A percentile compares a stretch with the other conserved stretches of the same genome.
Conservation (phyloP, 2,113 vertebrate genomes). For the Phylloscopus trochiloides region DNA sequence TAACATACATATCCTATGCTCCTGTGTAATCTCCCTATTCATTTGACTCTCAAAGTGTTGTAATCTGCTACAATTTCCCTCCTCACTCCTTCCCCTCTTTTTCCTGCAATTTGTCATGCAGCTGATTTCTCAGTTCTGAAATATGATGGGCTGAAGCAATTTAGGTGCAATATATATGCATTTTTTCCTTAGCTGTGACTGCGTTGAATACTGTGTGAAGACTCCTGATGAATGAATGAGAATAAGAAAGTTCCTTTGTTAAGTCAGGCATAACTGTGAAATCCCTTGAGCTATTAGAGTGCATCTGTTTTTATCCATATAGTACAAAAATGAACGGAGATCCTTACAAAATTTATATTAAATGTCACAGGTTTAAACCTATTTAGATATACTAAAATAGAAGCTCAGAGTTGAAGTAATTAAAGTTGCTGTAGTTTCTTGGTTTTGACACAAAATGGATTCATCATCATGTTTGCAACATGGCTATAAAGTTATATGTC, state of each 20-base stretch:
- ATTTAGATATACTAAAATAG: not conserved
- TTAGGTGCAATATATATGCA: not conserved
- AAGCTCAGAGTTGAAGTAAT: not conserved
- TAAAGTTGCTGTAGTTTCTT: not conserved
- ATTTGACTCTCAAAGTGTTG: not conserved
- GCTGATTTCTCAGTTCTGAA: not conserved
- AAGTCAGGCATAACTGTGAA: not conserved
- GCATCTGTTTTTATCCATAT: not conserved
- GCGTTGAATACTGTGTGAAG: not conserved
- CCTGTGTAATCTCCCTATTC: not conserved
- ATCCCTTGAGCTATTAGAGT: not conserved
- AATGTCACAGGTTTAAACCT: not conserved
- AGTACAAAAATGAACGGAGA: not conserved
- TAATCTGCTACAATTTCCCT: not conserved
- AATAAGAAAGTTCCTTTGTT: not conserved
- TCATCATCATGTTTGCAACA: not conserved
- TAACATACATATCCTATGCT: not conserved
- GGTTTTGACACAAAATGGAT: not conserved
- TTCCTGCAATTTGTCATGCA: not conserved
- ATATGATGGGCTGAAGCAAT: not conserved
- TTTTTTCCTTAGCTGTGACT: not conserved
- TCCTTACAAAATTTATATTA: not conserved
- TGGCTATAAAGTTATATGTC: not conserved
- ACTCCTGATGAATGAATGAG: not conserved
- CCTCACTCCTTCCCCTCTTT: rapidly evolving